Percentiles rank a stretch among this genome's conserved stretches.
Evolutionary conservation across 2,797 vertebrate genomes (phyloP).

Genomic region (Oryzias sinensis): DNA sequence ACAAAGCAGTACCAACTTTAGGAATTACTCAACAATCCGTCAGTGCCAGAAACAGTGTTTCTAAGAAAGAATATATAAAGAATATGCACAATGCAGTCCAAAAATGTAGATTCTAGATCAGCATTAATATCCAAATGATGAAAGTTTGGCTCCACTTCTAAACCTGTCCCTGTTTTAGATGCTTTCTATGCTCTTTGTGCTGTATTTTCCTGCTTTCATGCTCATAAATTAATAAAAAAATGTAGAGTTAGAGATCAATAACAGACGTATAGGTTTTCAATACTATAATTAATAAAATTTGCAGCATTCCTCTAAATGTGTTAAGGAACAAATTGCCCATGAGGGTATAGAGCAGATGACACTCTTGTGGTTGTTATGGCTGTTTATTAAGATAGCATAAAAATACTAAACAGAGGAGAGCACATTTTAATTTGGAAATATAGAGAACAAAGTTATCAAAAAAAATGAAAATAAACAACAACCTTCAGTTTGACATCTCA

Average conservation of each 20-base stretch:
- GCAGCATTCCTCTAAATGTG: neutral
- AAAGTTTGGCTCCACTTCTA: neutral
- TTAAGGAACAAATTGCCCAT: neutral
- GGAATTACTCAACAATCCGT: constrained; percentile 11
- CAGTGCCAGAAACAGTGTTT: constrained; percentile 9
- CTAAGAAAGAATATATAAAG: no score
- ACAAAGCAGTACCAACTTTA: constrained; percentile 4
- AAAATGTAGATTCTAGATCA: no score
- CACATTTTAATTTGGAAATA: neutral
- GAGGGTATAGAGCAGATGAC: neutral
- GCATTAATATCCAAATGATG: neutral
- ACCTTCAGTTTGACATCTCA: neutral
- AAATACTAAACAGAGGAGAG: constrained; percentile 3
- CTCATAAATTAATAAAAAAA: no score
- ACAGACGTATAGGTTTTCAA: neutral
- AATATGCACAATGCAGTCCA: no score
- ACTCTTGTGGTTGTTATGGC: neutral
- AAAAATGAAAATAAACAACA: neutral
- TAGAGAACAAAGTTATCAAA: neutral
- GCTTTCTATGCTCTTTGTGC: neutral
- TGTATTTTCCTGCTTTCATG: neutral
- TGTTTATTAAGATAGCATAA: neutral
- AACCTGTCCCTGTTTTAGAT: neutral
- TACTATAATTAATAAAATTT: neutral
- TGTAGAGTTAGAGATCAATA: no score